Percentiles rank a stretch among this genome's conserved stretches.
Evolutionary conservation across 1,140 invertebrate genomes (phyloP).

Genomic region (Venturia canescens): DNA sequence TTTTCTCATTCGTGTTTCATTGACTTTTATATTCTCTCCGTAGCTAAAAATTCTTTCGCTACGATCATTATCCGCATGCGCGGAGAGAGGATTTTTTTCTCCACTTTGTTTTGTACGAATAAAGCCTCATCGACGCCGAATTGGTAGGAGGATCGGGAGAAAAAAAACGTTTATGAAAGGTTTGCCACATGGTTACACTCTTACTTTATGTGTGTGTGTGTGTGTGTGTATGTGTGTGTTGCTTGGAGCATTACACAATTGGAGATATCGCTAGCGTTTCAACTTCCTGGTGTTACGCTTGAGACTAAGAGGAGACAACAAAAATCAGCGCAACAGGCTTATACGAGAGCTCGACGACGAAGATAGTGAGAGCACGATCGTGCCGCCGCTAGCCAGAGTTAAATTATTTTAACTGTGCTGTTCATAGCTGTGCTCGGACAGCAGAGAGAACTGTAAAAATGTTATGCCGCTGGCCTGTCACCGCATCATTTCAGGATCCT

Average conservation of each 20-base stretch:
- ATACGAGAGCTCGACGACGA: background rate
- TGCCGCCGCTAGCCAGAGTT: background rate
- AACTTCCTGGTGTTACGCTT: constrained; percentile 58
- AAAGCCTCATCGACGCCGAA: background rate
- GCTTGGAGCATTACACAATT: constrained; percentile 37
- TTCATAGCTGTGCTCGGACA: constrained; percentile 8
- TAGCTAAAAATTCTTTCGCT: background rate
- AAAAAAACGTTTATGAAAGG: constrained; percentile 1
- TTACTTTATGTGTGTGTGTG: background rate
- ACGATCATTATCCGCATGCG: background rate
- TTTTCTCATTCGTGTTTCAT: constrained; percentile 6
- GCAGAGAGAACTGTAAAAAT: background rate
- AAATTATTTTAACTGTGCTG: constrained; percentile 28
- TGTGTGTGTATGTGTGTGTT: background rate
- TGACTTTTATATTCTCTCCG: background rate
- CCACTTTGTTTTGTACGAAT: background rate
- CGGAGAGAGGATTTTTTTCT: background rate
- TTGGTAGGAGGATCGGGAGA: background rate
- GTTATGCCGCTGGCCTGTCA: background rate
- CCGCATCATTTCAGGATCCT: constrained; percentile 18
- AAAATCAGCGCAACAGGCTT: constrained; percentile 23
- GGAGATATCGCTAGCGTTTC: constrained; percentile 50
- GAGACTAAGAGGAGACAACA: constrained; percentile 31
- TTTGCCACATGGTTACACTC: background rate
- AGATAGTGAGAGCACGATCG: constrained; percentile 15